These are phyloP conservation scores for Pipistrellus kuhlii DNA, from an alignment of 2,797 vertebrate genomes.

Conservation along the genomic window DNA sequence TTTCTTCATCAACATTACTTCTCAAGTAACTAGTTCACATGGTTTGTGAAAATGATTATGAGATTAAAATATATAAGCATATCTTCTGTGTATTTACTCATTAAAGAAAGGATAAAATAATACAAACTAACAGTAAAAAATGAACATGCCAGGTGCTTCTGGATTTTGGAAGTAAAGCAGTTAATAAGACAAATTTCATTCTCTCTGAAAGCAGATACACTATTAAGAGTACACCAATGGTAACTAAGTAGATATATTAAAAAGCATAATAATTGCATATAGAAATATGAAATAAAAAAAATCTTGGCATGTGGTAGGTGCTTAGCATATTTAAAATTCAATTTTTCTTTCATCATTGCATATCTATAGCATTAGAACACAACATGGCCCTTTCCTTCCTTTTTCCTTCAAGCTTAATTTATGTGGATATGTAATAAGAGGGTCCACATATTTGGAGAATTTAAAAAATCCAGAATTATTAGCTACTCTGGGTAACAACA, in stretches of 20 bases:
- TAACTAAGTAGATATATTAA: neutral
- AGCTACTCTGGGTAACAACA: neutral
- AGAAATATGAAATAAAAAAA: neutral
- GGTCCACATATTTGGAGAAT: neutral
- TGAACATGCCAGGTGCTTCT: neutral
- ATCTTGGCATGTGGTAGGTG: neutral
- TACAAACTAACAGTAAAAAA: neutral
- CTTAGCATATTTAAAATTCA: slow-evolving; percentile 33
- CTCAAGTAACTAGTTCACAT: neutral
- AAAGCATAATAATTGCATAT: neutral
- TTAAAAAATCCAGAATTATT: slow-evolving; percentile 33
- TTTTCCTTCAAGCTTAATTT: neutral
- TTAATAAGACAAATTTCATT: neutral
- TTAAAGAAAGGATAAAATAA: slow-evolving; percentile 26
- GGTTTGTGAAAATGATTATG: neutral
- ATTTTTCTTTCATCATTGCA: neutral
- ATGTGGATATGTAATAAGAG: neutral
- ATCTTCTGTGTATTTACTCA: neutral
- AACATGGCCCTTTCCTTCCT: neutral
- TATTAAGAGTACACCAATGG: neutral
- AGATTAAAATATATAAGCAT: neutral
- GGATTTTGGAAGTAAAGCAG: neutral
- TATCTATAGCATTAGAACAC: neutral
- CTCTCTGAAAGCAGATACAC: neutral
- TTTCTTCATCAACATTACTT: neutral